Evolutionary conservation across 2,113 vertebrate genomes (phyloP).

Genomic region (Shinisaurus crocodilurus): DNA sequence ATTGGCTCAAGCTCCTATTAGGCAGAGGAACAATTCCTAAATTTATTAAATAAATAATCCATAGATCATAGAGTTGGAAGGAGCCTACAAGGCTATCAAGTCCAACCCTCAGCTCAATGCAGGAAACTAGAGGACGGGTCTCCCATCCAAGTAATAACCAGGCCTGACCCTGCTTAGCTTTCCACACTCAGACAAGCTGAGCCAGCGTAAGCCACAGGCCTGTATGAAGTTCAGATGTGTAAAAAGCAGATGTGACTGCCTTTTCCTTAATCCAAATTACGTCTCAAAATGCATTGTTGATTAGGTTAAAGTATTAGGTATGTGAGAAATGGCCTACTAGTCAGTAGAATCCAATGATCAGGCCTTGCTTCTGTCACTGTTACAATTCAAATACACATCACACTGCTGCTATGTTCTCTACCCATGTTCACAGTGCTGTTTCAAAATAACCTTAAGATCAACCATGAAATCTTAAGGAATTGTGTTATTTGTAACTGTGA

Average conservation of each 20-base stretch:
- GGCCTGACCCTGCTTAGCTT: no score
- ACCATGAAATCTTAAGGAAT: not conserved
- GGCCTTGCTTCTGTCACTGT: not conserved
- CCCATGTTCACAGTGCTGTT: slow-evolving; percentile 12
- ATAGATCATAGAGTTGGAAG: no score
- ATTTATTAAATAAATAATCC: not conserved
- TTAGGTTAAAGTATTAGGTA: not conserved
- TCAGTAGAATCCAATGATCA: not conserved
- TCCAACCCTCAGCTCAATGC: no score
- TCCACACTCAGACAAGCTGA: no score
- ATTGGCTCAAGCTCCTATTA: not conserved
- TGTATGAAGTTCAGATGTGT: not conserved
- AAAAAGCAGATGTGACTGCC: slow-evolving; percentile 3
- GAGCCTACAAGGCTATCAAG: no score
- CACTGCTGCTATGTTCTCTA: not conserved
- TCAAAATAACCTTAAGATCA: not conserved
- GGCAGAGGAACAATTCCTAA: not conserved
- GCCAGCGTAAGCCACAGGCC: no score
- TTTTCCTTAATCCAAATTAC: slow-evolving; percentile 33
- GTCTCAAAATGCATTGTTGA: not conserved
- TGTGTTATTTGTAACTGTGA: not conserved
- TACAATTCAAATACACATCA: not conserved
- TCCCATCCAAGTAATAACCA: no score
- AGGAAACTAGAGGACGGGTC: no score
- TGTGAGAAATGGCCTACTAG: not conserved